These are phyloP conservation scores for Odocoileus hemionus DNA, from an alignment of 2,113 vertebrate genomes.

Conservation along the genomic window DNA sequence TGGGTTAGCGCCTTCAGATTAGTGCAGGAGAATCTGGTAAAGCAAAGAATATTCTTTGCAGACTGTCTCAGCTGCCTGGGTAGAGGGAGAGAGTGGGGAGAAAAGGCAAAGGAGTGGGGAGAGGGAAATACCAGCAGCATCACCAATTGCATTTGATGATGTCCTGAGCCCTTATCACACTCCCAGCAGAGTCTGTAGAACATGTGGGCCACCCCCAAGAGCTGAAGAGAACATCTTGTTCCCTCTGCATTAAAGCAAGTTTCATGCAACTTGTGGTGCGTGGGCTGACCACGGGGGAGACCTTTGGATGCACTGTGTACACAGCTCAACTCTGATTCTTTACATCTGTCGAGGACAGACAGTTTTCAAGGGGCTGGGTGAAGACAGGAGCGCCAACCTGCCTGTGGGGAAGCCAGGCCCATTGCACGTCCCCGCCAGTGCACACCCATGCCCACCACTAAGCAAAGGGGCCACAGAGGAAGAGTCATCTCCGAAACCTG, in stretches of 20 bases:
- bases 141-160: accelerated
- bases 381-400: not conserved
- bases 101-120: accelerated
- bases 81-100: not conserved
- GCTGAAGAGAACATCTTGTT: not conserved
- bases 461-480: accelerated
- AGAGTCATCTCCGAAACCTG: not conserved
- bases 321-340: not conserved
- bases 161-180: accelerated
- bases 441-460: accelerated
- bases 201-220: accelerated
- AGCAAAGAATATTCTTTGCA: not conserved
- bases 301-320: not conserved
- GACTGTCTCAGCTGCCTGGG: not conserved
- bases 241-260: not conserved
- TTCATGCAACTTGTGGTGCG: no score
- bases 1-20: not conserved
- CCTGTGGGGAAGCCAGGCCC: not conserved
- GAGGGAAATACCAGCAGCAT: accelerated
- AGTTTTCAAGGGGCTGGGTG: not conserved
- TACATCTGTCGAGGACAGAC: accelerated
- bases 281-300: accelerated
- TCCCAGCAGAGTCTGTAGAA: not conserved
- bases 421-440: not conserved
- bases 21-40: not conserved